Evolutionary conservation across 2,888 invertebrate species (phyloP).

Genomic region (Palloptera scutellata): DNA sequence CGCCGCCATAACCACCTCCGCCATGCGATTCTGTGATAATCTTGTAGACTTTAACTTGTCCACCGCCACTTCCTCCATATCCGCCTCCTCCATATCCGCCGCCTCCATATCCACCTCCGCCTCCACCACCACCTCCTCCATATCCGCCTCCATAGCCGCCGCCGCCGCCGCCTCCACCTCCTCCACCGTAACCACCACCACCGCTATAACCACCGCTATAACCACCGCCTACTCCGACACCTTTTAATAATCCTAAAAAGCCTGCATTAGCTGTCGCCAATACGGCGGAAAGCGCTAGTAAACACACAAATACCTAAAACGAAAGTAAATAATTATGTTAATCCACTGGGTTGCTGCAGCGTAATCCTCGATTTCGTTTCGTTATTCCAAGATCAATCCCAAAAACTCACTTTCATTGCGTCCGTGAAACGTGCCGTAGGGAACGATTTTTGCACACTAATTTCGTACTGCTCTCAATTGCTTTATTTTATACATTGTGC

Average conservation of each 20-base stretch:
- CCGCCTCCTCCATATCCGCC: slow-evolving; percentile 14
- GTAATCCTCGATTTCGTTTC: not conserved
- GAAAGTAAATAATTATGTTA: not conserved
- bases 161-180: slow-evolving; percentile 16
- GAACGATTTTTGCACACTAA: slow-evolving; percentile 30
- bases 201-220: slow-evolving; percentile 14
- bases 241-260: slow-evolving; percentile 11
- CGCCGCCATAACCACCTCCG: slow-evolving; percentile 4
- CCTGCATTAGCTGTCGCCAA: slow-evolving; percentile 27
- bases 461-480: not conserved
- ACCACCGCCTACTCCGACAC: slow-evolving; percentile 23
- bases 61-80: slow-evolving; percentile 20
- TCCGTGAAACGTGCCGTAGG: slow-evolving; percentile 19
- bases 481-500: slow-evolving; percentile 24
- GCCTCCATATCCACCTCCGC: slow-evolving; percentile 11
- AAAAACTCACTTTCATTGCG: slow-evolving; percentile 31
- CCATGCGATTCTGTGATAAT: too few relatives aligned
- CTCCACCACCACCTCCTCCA: slow-evolving; percentile 9
- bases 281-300: slow-evolving; percentile 27
- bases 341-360: not conserved
- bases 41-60: too few relatives aligned
- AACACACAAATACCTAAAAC: slow-evolving; percentile 30
- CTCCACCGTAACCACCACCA: slow-evolving; percentile 9
- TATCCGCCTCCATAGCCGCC: not conserved
- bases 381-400: not conserved